Evolutionary conservation across 2,888 invertebrate species (phyloP).

Genomic region (Leptopilina myrica): DNA sequence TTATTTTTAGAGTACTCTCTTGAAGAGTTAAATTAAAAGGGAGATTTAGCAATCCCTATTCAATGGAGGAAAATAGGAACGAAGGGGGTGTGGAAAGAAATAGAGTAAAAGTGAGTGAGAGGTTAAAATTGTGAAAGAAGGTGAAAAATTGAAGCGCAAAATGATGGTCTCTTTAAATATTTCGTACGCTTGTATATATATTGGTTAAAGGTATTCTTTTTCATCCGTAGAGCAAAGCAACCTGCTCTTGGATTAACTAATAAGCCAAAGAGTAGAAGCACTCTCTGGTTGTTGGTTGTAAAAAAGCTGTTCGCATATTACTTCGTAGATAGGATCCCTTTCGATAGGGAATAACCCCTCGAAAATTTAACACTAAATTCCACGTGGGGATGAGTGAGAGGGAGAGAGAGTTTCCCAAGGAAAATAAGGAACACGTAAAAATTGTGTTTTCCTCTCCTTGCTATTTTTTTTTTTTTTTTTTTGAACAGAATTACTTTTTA

Average conservation of each 20-base stretch:
- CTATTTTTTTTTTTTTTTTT: neutral
- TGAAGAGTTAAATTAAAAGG: too few relatives aligned
- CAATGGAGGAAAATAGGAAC: too few relatives aligned
- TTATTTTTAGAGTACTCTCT: too few relatives aligned
- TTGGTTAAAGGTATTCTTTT: constrained; percentile 28
- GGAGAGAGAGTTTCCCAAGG: neutral
- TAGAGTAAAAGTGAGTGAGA: constrained; percentile 32
- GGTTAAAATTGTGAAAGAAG: constrained; percentile 52
- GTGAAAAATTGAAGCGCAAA: constrained; percentile 33
- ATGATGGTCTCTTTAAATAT: constrained; percentile 42
- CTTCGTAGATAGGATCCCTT: constrained; percentile 15
- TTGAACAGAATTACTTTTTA: neutral
- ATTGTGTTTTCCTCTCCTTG: neutral
- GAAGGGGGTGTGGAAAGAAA: too few relatives aligned
- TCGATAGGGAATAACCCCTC: constrained; percentile 28
- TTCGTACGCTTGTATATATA: constrained; percentile 1
- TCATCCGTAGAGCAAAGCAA: constrained; percentile 6
- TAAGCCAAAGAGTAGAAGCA: constrained; percentile 15
- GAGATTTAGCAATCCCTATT: too few relatives aligned
- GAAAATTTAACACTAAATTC: constrained; percentile 17
- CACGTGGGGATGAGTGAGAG: neutral
- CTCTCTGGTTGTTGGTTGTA: constrained; percentile 25
- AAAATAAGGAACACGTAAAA: constrained; percentile 16
- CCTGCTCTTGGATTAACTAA: constrained; percentile 19
- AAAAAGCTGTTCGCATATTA: constrained; percentile 26